Evolutionary conservation across 2,888 invertebrate species (phyloP).

Genomic region (Brachyptera putata): DNA sequence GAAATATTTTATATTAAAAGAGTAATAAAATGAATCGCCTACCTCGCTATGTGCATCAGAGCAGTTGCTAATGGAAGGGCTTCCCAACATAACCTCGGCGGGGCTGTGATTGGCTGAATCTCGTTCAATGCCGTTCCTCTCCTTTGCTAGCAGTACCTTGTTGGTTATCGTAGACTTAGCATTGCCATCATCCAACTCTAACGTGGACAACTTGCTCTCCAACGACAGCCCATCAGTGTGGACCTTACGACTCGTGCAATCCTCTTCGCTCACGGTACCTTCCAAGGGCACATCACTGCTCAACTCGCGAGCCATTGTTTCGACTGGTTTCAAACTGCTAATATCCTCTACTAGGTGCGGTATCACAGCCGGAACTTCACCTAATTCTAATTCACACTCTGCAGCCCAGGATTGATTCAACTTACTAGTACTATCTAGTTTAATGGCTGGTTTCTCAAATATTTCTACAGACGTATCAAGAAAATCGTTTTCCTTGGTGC

Average conservation of each 20-base stretch:
- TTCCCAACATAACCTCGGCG: constrained; percentile 64
- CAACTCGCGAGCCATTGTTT: constrained; percentile 24
- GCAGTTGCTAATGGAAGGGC: constrained; percentile 63
- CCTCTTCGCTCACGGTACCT: constrained; percentile 18
- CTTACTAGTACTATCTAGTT: neutral
- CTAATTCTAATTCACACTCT: neutral
- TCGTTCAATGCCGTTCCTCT: constrained; percentile 42
- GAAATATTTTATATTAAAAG: too few relatives aligned
- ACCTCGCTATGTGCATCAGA: constrained; percentile 68
- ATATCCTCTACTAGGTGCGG: neutral
- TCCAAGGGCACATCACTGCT: constrained; percentile 15
- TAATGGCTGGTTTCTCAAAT: too few relatives aligned
- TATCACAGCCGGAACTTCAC: neutral
- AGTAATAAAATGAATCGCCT: too few relatives aligned
- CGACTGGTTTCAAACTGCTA: constrained; percentile 3
- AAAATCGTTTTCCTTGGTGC: too few relatives aligned
- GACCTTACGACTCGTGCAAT: neutral
- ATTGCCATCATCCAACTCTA: constrained; percentile 31
- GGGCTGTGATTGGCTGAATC: constrained; percentile 78
- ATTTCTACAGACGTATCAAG: too few relatives aligned
- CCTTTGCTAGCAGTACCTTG: neutral
- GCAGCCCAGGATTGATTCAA: neutral
- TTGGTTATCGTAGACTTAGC: neutral
- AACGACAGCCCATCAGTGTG: constrained; percentile 19
- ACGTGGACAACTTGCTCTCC: constrained; percentile 34